phyloP scores from a whole-genome alignment of 2,797 vertebrate genomes.

The Aphelocoma californica region DNA sequence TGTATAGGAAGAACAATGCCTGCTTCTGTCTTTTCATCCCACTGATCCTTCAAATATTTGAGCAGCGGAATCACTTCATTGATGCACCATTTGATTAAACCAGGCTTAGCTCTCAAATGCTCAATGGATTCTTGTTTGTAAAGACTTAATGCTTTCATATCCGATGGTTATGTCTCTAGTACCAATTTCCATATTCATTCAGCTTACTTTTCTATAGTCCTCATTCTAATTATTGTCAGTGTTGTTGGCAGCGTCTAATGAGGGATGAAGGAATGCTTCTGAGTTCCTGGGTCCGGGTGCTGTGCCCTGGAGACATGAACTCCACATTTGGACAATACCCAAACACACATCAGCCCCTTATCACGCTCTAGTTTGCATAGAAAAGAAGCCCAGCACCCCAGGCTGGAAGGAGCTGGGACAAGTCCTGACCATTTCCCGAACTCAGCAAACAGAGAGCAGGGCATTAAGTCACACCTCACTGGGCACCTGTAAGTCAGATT shows the following conservation, averaged over 20 bases:
- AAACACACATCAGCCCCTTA: not conserved
- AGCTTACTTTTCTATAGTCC: not conserved
- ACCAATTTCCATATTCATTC: conserved; percentile 24
- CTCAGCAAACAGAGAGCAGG: not conserved
- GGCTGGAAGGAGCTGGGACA: not conserved
- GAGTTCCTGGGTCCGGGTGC: not conserved
- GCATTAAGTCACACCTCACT: not conserved
- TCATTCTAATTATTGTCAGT: not conserved
- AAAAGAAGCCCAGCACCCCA: not conserved
- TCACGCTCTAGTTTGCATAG: not conserved
- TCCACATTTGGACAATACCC: not conserved
- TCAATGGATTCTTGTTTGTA: conserved; percentile 28
- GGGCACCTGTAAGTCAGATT: not conserved
- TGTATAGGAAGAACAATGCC: conserved; percentile 9
- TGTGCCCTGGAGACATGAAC: not conserved
- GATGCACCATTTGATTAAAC: conserved; percentile 40
- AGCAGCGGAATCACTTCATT: conserved; percentile 29
- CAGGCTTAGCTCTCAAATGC: conserved; percentile 23
- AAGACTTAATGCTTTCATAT: conserved; percentile 19
- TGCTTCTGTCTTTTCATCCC: not conserved
- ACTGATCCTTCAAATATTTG: conserved; percentile 26
- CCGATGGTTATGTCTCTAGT: not conserved
- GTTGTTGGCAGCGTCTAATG: not conserved
- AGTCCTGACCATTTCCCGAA: not conserved
- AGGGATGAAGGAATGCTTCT: not conserved